phyloP scores from a whole-genome alignment of 2,113 vertebrate species.

The Craseonycteris thonglongyai region DNA sequence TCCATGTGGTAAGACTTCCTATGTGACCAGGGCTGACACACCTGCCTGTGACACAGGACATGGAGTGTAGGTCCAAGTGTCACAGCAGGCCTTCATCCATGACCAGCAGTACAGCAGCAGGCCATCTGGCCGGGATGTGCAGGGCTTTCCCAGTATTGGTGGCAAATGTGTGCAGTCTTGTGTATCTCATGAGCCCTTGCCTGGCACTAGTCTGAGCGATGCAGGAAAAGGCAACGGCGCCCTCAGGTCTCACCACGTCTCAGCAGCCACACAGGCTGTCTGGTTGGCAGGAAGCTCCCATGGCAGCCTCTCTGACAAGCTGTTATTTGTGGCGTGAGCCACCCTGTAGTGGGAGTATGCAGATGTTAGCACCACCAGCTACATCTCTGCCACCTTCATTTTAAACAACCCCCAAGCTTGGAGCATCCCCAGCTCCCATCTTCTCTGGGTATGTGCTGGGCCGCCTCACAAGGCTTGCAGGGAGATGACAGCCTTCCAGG shows the following conservation, averaged over 20 bases:
- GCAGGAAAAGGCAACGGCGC: fast-evolving
- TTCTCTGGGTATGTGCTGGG: too few relatives aligned
- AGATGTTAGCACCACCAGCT: background rate
- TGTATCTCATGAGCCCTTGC: background rate
- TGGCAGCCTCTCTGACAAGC: background rate
- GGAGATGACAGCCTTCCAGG: fast-evolving
- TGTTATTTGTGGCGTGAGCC: background rate
- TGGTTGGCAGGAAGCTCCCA: fast-evolving
- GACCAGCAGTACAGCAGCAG: fast-evolving
- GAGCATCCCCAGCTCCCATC: fast-evolving
- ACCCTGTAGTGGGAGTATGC: background rate
- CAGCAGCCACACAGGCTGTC: background rate
- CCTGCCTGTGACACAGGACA: fast-evolving
- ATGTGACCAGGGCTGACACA: fast-evolving
- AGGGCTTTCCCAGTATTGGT: too few relatives aligned
- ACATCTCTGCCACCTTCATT: background rate
- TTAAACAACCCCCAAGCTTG: background rate
- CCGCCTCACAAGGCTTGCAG: background rate
- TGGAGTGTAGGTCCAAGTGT: fast-evolving
- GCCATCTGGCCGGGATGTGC: background rate
- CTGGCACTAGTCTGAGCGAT: background rate
- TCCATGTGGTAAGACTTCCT: background rate
- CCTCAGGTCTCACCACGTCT: background rate
- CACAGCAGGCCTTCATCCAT: fast-evolving
- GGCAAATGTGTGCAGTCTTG: background rate